phyloP scores from a whole-genome alignment of 2,888 invertebrate genomes.

The Caenorhabditis uteleia region DNA sequence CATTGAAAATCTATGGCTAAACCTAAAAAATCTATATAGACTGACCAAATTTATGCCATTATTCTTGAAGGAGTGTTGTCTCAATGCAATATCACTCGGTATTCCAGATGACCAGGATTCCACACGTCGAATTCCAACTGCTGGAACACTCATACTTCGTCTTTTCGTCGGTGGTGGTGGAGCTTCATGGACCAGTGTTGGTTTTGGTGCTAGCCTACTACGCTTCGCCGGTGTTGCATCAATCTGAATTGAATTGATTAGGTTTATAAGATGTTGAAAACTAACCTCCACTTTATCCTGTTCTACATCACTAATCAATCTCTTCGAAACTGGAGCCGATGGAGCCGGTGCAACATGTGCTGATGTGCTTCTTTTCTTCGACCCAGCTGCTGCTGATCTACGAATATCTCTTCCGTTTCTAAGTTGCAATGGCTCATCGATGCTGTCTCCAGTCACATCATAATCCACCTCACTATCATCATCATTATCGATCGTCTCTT shows the following conservation, averaged over 20 bases:
- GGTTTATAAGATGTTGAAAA: too few species aligned
- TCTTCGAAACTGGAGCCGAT: conserved; percentile 14
- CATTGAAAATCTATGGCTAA: too few species aligned
- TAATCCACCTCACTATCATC: conserved; percentile 49
- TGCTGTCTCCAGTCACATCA: conserved; percentile 45
- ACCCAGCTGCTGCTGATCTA: conserved; percentile 15
- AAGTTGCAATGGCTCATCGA: conserved; percentile 26
- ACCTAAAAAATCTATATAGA: too few species aligned
- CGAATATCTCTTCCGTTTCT: conserved; percentile 23
- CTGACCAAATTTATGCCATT: conserved; percentile 32
- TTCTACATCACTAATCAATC: conserved; percentile 34
- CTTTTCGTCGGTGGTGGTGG: too few species aligned
- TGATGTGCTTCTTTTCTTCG: conserved; percentile 18
- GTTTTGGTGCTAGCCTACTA: too few species aligned
- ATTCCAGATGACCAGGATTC: conserved; percentile 27
- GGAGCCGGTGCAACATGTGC: conserved; percentile 9
- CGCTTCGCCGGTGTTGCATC: too few species aligned
- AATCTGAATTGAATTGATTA: too few species aligned
- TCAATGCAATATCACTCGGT: conserved; percentile 19
- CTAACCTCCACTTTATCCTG: too few species aligned
- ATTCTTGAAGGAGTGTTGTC: conserved; percentile 30
- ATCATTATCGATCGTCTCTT: conserved; percentile 28
- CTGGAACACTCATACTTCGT: conserved; percentile 24
- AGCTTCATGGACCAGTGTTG: too few species aligned
- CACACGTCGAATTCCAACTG: conserved; percentile 7